These are phyloP conservation scores for Hyles lineata DNA, from an alignment of 2,888 invertebrate genomes.

Conservation along the genomic window DNA sequence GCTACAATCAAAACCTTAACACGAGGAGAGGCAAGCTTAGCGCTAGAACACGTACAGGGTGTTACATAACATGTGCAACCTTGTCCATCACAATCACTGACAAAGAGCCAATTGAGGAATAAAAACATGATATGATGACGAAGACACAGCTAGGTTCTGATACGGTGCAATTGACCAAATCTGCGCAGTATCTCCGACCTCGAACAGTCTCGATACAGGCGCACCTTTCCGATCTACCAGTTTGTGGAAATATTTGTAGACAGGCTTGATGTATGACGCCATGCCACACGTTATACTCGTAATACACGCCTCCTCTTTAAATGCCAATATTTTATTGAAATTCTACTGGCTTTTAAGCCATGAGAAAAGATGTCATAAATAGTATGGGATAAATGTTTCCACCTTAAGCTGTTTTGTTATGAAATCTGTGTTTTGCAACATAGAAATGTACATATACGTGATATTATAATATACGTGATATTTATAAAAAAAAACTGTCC, in stretches of 20 bases:
- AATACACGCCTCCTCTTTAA: neutral
- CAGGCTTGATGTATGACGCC: neutral
- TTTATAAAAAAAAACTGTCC: too few relatives aligned
- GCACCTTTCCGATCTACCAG: constrained; percentile 15
- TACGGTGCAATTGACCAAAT: constrained; percentile 54
- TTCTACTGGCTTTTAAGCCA: too few relatives aligned
- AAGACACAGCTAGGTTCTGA: constrained; percentile 28
- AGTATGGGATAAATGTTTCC: too few relatives aligned
- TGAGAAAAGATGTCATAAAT: too few relatives aligned
- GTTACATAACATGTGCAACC: neutral
- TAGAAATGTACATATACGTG: too few relatives aligned
- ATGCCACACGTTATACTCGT: neutral
- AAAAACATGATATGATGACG: neutral
- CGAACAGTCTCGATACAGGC: constrained; percentile 2
- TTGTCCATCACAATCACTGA: neutral
- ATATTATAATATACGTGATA: too few relatives aligned
- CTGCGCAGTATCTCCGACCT: constrained; percentile 34
- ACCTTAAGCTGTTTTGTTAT: too few relatives aligned
- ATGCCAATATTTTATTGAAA: neutral
- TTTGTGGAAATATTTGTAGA: neutral
- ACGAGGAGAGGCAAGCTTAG: neutral
- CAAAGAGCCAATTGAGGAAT: constrained; percentile 19
- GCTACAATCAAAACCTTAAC: neutral
- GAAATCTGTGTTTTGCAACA: too few relatives aligned
- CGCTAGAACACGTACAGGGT: neutral